phyloP scores from a whole-genome alignment of 2,888 invertebrate genomes.

The Hemistola chrysoprasaria region DNA sequence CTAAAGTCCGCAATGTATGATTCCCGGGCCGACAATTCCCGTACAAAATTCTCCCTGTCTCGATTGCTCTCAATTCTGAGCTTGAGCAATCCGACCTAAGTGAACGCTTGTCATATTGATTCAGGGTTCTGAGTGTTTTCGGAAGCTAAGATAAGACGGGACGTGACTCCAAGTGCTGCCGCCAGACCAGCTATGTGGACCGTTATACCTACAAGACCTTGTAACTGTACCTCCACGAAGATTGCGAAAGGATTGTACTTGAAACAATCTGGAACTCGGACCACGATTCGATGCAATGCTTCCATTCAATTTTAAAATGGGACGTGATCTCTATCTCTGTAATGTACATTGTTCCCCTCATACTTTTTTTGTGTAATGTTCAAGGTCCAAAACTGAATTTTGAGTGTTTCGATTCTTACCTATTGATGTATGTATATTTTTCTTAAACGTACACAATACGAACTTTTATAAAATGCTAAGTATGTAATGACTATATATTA shows the following conservation, averaged over 20 bases:
- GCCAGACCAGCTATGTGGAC: slow-evolving; percentile 56
- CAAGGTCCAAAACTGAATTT: neutral
- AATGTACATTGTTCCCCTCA: too few relatives aligned
- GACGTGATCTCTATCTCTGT: too few relatives aligned
- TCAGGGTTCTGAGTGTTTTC: slow-evolving; percentile 67
- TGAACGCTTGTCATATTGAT: slow-evolving; percentile 69
- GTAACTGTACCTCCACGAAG: slow-evolving; percentile 34
- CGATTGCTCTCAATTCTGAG: slow-evolving; percentile 48
- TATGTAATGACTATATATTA: too few relatives aligned
- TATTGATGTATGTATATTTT: too few relatives aligned
- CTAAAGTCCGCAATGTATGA: slow-evolving; percentile 22
- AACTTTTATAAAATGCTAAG: too few relatives aligned
- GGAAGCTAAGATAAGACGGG: slow-evolving; percentile 62
- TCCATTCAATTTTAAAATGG: too few relatives aligned
- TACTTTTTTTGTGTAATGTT: too few relatives aligned
- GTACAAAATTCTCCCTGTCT: slow-evolving; percentile 25
- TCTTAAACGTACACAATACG: too few relatives aligned
- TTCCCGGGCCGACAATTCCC: slow-evolving; percentile 17
- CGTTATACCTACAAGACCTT: slow-evolving; percentile 47
- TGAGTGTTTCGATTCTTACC: too few relatives aligned
- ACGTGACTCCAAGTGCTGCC: slow-evolving; percentile 58
- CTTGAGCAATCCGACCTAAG: slow-evolving; percentile 63
- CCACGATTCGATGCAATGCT: neutral
- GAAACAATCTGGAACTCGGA: too few relatives aligned
- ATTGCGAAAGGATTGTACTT: slow-evolving; percentile 21